Evolutionary conservation across 1,140 invertebrate species (phyloP).

Genomic region (Nylanderia fulva): DNA sequence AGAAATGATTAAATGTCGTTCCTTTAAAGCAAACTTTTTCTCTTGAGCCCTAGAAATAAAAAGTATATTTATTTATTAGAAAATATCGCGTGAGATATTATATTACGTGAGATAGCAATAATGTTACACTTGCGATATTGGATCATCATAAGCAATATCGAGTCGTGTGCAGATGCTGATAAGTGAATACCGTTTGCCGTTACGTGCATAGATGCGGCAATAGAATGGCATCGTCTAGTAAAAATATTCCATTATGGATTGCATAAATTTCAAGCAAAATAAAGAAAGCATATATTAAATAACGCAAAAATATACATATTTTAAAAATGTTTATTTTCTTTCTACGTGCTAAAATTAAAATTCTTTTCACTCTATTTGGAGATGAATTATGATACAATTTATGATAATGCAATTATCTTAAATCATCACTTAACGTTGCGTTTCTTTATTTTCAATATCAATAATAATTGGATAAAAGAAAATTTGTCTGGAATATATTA

Average conservation of each 20-base stretch:
- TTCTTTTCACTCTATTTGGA: not conserved
- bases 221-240: not conserved
- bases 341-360: not conserved
- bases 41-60: not conserved
- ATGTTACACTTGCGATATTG: slow-evolving; percentile 11
- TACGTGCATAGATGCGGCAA: slow-evolving; percentile 15
- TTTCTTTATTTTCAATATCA: not conserved
- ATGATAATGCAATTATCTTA: not conserved
- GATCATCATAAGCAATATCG: slow-evolving; percentile 37
- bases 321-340: slow-evolving; percentile 22
- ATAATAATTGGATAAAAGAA: not conserved
- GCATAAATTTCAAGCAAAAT: not conserved
- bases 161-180: slow-evolving; percentile 58
- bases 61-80: not conserved
- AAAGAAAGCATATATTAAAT: not conserved
- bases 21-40: not conserved
- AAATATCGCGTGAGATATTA: not conserved
- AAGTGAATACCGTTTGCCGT: slow-evolving; percentile 39
- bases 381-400: not conserved
- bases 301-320: slow-evolving; percentile 1
- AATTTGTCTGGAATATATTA: slow-evolving; percentile 15
- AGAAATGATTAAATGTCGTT: not conserved
- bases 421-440: not conserved
- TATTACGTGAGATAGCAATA: slow-evolving; percentile 6
- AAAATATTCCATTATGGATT: not conserved